A percentile compares a stretch with the other conserved stretches of the same genome.
These are phyloP conservation scores for Pseudomyrmex gracilis DNA, from an alignment of 1,140 invertebrate species.

Conservation along the genomic window DNA sequence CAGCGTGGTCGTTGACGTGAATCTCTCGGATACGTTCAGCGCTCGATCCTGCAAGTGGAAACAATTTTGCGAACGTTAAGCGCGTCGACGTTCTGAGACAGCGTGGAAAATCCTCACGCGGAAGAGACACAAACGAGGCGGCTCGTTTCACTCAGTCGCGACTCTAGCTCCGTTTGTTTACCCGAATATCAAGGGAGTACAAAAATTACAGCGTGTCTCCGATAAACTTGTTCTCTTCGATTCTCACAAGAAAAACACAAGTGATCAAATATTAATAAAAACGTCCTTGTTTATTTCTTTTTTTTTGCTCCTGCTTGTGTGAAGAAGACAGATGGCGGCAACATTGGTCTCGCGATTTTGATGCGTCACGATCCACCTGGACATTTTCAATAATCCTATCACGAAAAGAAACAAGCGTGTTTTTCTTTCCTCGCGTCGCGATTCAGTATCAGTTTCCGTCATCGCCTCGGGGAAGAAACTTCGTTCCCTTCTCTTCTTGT, in stretches of 20 bases:
- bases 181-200: too few species aligned
- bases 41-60: conserved; percentile 91
- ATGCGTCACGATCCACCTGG: conserved; percentile 45
- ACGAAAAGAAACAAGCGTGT: conserved; percentile 31
- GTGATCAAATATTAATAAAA: conserved; percentile 6
- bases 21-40: conserved; percentile 89
- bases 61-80: conserved; percentile 36
- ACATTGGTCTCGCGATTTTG: conserved; percentile 46
- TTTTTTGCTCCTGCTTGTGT: background rate
- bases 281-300: conserved; percentile 1
- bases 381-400: conserved; percentile 43
- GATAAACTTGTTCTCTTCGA: background rate
- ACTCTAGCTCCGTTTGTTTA: too few species aligned
- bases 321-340: background rate
- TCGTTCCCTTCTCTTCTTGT: conserved; percentile 43
- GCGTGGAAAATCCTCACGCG: background rate
- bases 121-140: too few species aligned
- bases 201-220: too few species aligned
- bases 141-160: too few species aligned
- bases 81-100: background rate
- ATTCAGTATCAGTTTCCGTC: conserved; percentile 4
- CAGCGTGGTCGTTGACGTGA: conserved; percentile 93
- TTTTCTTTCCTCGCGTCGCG: conserved; percentile 10
- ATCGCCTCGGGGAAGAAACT: conserved; percentile 10
- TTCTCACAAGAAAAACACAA: background rate